A percentile compares a stretch with the other conserved stretches of the same genome.
phyloP scores from a whole-genome alignment of 2,113 vertebrate species.

The Chauna torquata region DNA sequence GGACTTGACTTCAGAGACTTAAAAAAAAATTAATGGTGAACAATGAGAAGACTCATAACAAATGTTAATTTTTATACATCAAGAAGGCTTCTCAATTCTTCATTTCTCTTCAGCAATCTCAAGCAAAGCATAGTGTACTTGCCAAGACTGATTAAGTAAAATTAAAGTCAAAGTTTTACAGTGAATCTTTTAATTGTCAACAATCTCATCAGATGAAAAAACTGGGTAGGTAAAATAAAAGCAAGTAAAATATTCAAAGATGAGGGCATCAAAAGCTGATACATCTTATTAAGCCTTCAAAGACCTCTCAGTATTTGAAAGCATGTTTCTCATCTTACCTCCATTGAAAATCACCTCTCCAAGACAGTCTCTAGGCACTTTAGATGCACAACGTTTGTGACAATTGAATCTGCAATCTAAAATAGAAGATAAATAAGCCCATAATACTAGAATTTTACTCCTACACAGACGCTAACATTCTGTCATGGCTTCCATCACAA shows the following conservation, averaged over 20 bases:
- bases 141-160: neutral
- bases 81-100: neutral
- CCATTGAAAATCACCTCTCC: constrained; percentile 95
- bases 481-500: neutral
- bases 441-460: neutral
- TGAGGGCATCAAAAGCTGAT: neutral
- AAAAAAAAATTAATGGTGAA: neutral
- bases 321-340: constrained; percentile 76
- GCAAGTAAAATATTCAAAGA: neutral
- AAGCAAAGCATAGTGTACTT: neutral
- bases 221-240: neutral
- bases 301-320: constrained; percentile 1
- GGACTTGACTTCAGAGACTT: neutral
- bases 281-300: neutral
- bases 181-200: neutral
- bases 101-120: neutral
- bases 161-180: neutral
- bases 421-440: neutral
- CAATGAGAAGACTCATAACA: neutral
- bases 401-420: constrained; percentile 97
- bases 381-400: constrained; percentile 95
- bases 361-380: constrained; percentile 96
- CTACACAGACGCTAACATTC: neutral
- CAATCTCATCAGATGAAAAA: neutral
- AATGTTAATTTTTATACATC: neutral